A percentile compares a stretch with the other conserved stretches of the same genome.
These are phyloP conservation scores for Drosophila nigritarsus DNA, from an alignment of 2,888 invertebrate species.

Conservation along the genomic window DNA sequence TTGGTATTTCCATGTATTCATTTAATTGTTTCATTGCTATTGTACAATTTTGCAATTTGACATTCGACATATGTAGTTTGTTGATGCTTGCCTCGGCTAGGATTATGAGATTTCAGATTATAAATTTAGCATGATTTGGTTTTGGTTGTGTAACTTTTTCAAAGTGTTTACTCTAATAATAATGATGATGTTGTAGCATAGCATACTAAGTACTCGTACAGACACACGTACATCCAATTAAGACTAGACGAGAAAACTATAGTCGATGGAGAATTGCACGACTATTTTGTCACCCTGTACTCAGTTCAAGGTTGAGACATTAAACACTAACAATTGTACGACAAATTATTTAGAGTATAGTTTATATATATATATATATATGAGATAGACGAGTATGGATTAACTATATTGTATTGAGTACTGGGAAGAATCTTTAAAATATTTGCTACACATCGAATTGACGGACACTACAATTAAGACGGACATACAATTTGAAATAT, in stretches of 20 bases:
- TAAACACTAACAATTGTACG: constrained; percentile 24
- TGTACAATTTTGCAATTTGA: constrained; percentile 53
- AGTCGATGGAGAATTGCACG: constrained; percentile 21
- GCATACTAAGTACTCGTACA: constrained; percentile 14
- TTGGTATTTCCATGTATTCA: constrained; percentile 12
- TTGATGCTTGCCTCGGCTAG: constrained; percentile 29
- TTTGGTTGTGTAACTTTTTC: constrained; percentile 36
- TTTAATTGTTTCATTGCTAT: constrained; percentile 24
- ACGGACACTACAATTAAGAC: constrained; percentile 8
- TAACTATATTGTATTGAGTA: constrained; percentile 4
- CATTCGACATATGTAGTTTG: constrained; percentile 35
- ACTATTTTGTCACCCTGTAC: constrained; percentile 31
- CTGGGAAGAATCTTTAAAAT: constrained; percentile 7
- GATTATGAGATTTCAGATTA: constrained; percentile 1
- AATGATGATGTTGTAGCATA: constrained; percentile 1
- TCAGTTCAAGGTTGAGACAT: constrained; percentile 16
- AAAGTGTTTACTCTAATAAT: constrained; percentile 40
- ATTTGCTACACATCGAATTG: constrained; percentile 26
- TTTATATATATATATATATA: constrained; percentile 2
- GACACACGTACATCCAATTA: constrained; percentile 23
- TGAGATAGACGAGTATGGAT: constrained; percentile 5
- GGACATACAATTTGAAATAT: constrained; percentile 20
- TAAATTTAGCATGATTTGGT: not conserved
- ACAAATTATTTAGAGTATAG: not conserved
- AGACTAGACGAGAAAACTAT: constrained; percentile 40